Conservation (phyloP, 2,113 vertebrate genomes). For the Antechinus flavipes region DNA sequence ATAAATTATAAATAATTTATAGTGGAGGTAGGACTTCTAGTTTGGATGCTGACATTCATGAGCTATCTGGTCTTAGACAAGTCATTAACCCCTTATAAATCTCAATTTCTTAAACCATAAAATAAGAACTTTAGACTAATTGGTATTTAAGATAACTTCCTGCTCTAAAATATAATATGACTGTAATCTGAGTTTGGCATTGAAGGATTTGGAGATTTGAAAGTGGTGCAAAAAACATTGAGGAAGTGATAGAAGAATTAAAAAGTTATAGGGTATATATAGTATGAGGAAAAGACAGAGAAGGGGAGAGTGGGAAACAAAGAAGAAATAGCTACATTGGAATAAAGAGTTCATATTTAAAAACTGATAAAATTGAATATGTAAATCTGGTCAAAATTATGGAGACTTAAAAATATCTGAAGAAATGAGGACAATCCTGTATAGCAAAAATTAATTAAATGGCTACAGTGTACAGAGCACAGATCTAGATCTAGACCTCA, state of each 20-base stretch:
- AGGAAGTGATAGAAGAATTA: background rate
- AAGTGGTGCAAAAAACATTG: background rate
- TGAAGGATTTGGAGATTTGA: background rate
- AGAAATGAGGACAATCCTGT: background rate
- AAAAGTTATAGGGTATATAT: background rate
- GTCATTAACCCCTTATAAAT: background rate
- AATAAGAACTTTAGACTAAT: background rate
- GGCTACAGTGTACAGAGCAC: background rate
- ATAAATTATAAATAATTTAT: background rate
- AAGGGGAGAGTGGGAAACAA: background rate
- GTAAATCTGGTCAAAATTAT: background rate
- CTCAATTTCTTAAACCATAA: background rate
- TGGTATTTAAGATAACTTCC: background rate
- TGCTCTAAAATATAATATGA: background rate
- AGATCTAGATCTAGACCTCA: background rate
- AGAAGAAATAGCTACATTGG: background rate
- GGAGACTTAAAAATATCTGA: background rate
- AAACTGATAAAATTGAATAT: background rate
- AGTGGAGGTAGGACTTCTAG: background rate
- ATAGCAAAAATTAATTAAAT: background rate
- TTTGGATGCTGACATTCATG: background rate
- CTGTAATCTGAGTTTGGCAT: background rate
- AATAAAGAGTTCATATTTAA: background rate
- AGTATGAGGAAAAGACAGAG: background rate
- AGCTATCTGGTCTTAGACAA: background rate